These are phyloP conservation scores for Tragelaphus scriptus DNA, from an alignment of 2,113 vertebrate species.

Conservation along the genomic window DNA sequence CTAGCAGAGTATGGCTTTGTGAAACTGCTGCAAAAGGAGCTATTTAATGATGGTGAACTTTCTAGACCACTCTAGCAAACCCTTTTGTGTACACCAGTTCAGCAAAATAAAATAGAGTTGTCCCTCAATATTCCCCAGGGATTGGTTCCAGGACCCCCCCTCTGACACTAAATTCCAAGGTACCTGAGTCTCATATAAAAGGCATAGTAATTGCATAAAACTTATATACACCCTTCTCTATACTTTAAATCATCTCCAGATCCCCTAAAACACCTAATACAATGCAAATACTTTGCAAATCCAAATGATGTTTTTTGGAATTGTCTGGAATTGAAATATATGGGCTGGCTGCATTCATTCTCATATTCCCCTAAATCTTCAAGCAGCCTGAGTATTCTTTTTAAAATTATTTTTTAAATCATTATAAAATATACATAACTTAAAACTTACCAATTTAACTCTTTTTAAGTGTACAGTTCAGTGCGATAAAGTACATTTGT, in stretches of 20 bases:
- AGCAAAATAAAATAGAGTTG: conserved; percentile 2
- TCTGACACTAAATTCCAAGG: not conserved
- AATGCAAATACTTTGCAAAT: not conserved
- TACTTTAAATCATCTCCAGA: not conserved
- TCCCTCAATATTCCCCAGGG: not conserved
- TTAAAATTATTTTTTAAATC: not conserved
- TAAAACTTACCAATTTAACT: not conserved
- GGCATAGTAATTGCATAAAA: not conserved
- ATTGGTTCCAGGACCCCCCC: not conserved
- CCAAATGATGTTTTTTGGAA: not conserved
- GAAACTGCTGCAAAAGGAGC: not conserved
- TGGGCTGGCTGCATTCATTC: not conserved
- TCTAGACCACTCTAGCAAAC: conserved; percentile 23
- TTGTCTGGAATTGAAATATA: not conserved
- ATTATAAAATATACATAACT: not conserved
- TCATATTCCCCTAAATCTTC: not conserved
- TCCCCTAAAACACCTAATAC: not conserved
- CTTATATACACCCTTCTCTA: not conserved
- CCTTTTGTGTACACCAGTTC: conserved; percentile 21
- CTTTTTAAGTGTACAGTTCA: not conserved
- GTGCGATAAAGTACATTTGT: not conserved
- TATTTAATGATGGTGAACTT: conserved; percentile 35
- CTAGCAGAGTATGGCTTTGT: not conserved
- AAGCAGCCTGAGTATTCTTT: not conserved
- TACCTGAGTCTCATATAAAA: not conserved